Evolutionary conservation across 2,888 invertebrate species (phyloP).

Genomic region (Microctonus brassicae): DNA sequence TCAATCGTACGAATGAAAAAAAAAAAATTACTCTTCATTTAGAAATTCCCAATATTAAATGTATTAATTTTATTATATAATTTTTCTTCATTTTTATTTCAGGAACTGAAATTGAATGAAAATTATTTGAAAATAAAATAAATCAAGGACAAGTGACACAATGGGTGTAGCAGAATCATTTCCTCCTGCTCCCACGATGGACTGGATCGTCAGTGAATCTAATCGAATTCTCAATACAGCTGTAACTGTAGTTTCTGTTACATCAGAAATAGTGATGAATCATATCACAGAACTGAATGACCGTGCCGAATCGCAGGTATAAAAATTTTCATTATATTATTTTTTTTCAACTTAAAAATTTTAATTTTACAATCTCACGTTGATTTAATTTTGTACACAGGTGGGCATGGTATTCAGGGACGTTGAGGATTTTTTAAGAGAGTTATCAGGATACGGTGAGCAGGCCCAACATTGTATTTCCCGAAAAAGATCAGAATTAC

Average conservation of each 20-base stretch:
- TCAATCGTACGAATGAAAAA: no score
- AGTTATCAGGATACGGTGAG: conserved; percentile 44
- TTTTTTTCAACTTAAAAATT: background rate
- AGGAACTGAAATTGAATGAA: conserved; percentile 8
- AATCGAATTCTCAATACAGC: conserved; percentile 42
- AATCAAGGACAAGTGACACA: no score
- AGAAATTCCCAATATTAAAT: no score
- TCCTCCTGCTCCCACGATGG: conserved; percentile 37
- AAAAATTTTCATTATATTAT: background rate
- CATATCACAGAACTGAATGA: conserved; percentile 45
- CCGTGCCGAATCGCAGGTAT: conserved; percentile 40
- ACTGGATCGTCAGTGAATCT: conserved; percentile 43
- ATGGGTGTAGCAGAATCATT: conserved; percentile 32
- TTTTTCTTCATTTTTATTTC: background rate
- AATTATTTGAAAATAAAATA: conserved; percentile 18
- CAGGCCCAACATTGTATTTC: conserved; percentile 42
- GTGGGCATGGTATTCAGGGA: conserved; percentile 35
- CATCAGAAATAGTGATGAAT: conserved; percentile 39
- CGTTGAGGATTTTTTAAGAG: conserved; percentile 39
- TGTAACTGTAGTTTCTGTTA: conserved; percentile 45
- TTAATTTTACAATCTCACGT: background rate
- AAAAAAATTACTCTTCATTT: no score
- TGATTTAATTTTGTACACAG: conserved; percentile 29
- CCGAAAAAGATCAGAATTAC: conserved; percentile 42
- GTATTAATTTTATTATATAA: no score